A percentile compares a stretch with the other conserved stretches of the same genome.
Conservation (phyloP, 2,113 vertebrate species). For the Phocoena phocoena region DNA sequence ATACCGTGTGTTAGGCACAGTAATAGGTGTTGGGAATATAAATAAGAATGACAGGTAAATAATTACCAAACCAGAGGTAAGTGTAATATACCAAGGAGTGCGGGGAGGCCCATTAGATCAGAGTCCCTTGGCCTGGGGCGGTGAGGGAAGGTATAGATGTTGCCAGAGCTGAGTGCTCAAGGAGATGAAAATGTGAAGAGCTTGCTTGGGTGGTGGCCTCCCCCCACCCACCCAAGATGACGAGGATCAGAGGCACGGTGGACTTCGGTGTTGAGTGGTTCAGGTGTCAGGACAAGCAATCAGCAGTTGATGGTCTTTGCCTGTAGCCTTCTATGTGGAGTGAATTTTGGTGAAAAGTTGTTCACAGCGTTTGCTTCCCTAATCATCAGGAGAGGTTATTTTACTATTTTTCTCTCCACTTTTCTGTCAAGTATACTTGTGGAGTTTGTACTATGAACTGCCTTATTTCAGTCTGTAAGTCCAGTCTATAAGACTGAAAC, state of each 20-base stretch:
- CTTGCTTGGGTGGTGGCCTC: neutral
- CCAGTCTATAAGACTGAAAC: neutral
- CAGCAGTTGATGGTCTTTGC: neutral
- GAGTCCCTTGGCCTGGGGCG: neutral
- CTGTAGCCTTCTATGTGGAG: neutral
- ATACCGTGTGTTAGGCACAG: neutral
- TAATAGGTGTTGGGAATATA: neutral
- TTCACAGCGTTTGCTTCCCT: neutral
- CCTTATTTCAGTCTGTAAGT: neutral
- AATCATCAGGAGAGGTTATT: neutral
- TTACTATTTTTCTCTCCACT: neutral
- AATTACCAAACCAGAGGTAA: neutral
- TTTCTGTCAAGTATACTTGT: neutral
- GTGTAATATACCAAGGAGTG: neutral
- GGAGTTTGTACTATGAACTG: neutral
- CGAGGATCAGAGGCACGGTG: neutral
- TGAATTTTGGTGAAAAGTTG: neutral
- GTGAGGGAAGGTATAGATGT: neutral
- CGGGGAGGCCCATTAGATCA: neutral
- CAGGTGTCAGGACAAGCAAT: neutral
- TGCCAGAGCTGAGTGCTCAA: neutral
- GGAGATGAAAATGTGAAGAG: neutral
- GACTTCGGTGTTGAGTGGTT: neutral
- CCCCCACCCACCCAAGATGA: too few relatives aligned
- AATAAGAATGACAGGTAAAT: neutral